Evolutionary conservation across 2,797 vertebrate genomes (phyloP), one percentile per base, ranked within the genome.

Genomic region (Luscinia megarhynchos): DNA sequence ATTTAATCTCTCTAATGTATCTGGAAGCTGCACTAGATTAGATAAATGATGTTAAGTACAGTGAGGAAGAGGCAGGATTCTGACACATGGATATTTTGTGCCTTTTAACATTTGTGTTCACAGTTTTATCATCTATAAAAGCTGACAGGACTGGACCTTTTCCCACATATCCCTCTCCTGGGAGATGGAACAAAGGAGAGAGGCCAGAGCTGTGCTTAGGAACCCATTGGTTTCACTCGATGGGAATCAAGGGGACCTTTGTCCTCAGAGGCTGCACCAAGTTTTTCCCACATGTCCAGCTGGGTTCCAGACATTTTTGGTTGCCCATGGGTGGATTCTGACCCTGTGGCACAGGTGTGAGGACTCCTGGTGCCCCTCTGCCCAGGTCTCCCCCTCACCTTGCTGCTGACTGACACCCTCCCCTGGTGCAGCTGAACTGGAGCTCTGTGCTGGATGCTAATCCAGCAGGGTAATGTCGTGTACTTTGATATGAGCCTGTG

Each of bases 401-500:
- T 10, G 51, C 48, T 40, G 61, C 94, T 77, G 79, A 29, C 2
- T 81, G 83, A 57, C 36, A 2, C 63, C 41, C 6, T 91, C 94
- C 80, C 85, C 67, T 70, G 53, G 72, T 58, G 84, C 77, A 87
- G 89, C 79, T 41, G 61, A 70, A 6, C 19, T 14, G 79, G 74
- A 61, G 29, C 72, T 76, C 38, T 45, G 64, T 5, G 40, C 87
- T 51, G 34, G 95, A 93, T 93, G 94, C 91, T 85, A 58, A 93
- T 93, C 83, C 45, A 83, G 94, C 87, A 76, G 91, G 53, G 54
- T 81, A 45, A 92, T 59, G 82, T 83, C 10, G 58, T 91, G 45
- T 70, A 57, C 95, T 97, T 96, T 94, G 92, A 96, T 93, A 89
- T 2, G 53, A 90, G 81, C 72, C 91, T 89, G 90, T 91, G 92